Percentiles rank a stretch among this genome's conserved stretches.
These are phyloP conservation scores for Fragum sueziense DNA, from an alignment of 2,888 invertebrate species.

Conservation along the genomic window DNA sequence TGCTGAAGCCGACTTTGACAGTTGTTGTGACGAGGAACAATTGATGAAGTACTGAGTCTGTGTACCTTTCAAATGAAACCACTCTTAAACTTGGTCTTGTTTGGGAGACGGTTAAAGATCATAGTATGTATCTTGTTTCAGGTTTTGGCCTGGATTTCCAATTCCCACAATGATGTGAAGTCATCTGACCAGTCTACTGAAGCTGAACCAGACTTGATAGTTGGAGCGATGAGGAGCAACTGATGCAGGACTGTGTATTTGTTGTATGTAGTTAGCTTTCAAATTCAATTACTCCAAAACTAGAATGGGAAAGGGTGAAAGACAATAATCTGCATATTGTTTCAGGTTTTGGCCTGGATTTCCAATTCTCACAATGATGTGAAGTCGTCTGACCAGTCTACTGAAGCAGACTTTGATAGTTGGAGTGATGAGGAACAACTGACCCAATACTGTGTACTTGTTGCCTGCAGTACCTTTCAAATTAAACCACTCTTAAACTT, in stretches of 20 bases:
- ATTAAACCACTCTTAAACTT: too few relatives aligned
- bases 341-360: constrained; percentile 48
- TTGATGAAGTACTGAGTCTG: not conserved
- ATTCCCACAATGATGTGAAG: constrained; percentile 20
- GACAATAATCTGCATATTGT: too few relatives aligned
- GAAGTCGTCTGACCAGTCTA: not conserved
- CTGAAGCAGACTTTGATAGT: constrained; percentile 10
- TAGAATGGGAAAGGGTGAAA: too few relatives aligned
- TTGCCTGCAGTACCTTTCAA: too few relatives aligned
- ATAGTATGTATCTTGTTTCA: not conserved
- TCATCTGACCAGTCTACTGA: not conserved
- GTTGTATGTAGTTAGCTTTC: too few relatives aligned
- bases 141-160: constrained; percentile 51
- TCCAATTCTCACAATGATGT: constrained; percentile 35
- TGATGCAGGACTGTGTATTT: not conserved
- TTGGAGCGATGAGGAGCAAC: constrained; percentile 30
- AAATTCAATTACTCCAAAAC: too few relatives aligned
- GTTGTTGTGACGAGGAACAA: constrained; percentile 28
- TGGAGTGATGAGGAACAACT: constrained; percentile 33
- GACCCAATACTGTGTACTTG: not conserved
- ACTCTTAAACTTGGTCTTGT: too few relatives aligned
- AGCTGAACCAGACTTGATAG: constrained; percentile 13
- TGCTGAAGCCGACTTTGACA: constrained; percentile 10
- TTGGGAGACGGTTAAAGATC: not conserved
- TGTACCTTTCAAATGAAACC: too few relatives aligned